Evolutionary conservation across 2,113 vertebrate species (phyloP).

Genomic region (Chamaea fasciata): DNA sequence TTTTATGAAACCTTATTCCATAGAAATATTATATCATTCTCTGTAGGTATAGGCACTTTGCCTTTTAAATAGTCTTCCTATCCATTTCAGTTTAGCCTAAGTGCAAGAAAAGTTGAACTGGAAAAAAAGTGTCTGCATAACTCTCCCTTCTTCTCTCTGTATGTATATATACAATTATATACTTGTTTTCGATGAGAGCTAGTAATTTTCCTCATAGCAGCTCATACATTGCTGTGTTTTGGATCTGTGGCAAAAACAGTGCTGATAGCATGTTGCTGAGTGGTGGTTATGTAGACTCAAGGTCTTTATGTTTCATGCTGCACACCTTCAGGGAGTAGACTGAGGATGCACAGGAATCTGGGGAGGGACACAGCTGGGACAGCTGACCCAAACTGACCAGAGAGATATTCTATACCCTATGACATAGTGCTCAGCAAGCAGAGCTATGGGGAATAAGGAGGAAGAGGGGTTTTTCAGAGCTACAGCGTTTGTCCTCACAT

Average conservation of each 20-base stretch:
- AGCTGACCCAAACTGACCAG: not conserved
- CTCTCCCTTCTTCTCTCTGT: not conserved
- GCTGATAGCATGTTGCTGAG: not conserved
- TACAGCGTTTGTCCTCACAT: not conserved
- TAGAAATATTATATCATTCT: not conserved
- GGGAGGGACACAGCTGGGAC: accelerated
- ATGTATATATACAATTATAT: not conserved
- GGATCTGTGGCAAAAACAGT: not conserved
- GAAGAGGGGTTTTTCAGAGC: not conserved
- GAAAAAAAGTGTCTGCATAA: not conserved
- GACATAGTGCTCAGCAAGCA: not conserved
- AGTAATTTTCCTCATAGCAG: not conserved
- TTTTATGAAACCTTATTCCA: not conserved
- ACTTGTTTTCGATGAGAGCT: accelerated
- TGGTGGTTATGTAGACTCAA: not conserved
- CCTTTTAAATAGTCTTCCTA: not conserved
- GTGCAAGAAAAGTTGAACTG: not conserved
- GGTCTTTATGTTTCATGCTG: not conserved
- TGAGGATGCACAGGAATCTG: not conserved
- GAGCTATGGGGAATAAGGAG: not conserved
- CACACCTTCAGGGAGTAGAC: not conserved
- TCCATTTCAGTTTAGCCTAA: not conserved
- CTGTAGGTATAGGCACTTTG: not conserved
- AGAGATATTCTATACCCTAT: not conserved
- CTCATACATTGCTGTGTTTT: not conserved